A percentile compares a stretch with the other conserved stretches of the same genome.
Evolutionary conservation across 2,113 vertebrate species (phyloP).

Genomic region (Daubentonia madagascariensis): DNA sequence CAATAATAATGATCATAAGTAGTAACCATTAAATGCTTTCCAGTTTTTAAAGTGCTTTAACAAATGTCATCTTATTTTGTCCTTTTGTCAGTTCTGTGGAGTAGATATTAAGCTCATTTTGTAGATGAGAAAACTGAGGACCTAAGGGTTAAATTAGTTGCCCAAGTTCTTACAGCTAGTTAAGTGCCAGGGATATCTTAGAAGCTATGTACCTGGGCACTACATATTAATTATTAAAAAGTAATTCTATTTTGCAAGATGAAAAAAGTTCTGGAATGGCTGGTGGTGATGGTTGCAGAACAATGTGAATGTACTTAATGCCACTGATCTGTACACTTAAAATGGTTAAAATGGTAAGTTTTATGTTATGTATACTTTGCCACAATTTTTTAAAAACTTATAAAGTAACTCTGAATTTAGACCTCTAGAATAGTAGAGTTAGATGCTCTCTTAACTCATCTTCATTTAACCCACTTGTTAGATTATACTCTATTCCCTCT

Average conservation of each 20-base stretch:
- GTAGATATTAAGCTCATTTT: neutral
- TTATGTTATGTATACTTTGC: neutral
- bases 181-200: neutral
- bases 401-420: neutral
- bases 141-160: neutral
- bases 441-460: neutral
- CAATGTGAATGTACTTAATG: neutral
- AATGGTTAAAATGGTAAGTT: neutral
- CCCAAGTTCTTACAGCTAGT: neutral
- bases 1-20: neutral
- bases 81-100: neutral
- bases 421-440: neutral
- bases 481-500: neutral
- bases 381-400: neutral
- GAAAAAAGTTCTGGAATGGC: neutral
- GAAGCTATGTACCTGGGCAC: neutral
- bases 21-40: neutral
- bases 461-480: neutral
- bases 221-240: slow-evolving; percentile 20
- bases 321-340: neutral
- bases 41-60: neutral
- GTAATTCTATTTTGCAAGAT: slow-evolving; percentile 10
- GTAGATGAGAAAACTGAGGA: neutral
- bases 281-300: neutral
- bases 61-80: neutral